Evolutionary conservation across 2,797 vertebrate genomes (phyloP).

Genomic region (Chrosomus eos): DNA sequence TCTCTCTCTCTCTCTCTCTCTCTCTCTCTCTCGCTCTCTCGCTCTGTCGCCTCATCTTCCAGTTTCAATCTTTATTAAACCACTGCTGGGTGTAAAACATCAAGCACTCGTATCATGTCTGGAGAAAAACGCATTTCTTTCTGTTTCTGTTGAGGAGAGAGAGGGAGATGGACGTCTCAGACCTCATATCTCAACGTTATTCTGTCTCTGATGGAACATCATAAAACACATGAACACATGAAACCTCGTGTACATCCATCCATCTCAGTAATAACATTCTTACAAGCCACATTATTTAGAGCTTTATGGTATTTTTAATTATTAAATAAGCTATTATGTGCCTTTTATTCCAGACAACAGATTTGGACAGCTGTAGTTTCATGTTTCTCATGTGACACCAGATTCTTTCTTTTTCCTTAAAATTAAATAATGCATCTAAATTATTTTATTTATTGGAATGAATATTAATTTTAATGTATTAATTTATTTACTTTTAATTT

Average conservation of each 20-base stretch:
- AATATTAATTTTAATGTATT: background rate
- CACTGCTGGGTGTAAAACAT: slow-evolving; percentile 28
- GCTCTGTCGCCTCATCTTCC: slow-evolving; percentile 14
- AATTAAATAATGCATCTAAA: too few species aligned
- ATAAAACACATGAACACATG: too few species aligned
- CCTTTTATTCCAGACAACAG: background rate
- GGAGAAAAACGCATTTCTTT: slow-evolving; percentile 7
- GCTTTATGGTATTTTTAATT: background rate
- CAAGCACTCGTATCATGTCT: slow-evolving; percentile 11
- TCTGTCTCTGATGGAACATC: background rate
- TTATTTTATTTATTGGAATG: background rate
- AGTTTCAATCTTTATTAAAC: slow-evolving; percentile 33
- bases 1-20: background rate
- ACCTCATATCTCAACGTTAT: background rate
- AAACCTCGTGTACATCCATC: background rate
- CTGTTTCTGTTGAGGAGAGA: slow-evolving; percentile 21
- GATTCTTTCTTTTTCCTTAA: background rate
- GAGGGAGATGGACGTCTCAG: background rate
- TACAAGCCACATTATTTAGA: background rate
- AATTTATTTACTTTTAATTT: background rate
- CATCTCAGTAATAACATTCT: background rate
- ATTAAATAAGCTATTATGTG: slow-evolving; percentile 1
- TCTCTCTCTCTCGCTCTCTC: too few species aligned
- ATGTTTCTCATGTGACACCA: background rate
- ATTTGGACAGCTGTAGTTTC: background rate